Base-by-base conservation (phyloP, 2,888 invertebrate genomes). In the Hydraecia micacea region DNA sequence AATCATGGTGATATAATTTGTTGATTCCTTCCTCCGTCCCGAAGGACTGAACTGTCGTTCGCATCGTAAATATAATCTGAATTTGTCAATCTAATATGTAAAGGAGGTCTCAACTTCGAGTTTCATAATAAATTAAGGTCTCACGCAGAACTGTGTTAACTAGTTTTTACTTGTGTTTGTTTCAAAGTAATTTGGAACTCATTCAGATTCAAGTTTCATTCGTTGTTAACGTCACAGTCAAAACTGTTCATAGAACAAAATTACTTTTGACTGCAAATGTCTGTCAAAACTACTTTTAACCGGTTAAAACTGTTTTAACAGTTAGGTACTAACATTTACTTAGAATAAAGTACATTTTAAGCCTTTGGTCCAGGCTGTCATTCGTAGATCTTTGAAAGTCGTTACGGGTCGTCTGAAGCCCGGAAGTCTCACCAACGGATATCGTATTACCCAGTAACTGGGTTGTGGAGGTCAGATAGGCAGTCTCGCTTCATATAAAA, bases 71-170 rank as follows among this genome's bases (percentile, higher is more conserved):
- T 84, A 87, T 78, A 83, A 80, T 84, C 74, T 86, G 85, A 85
- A 88, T 84, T 81, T 81, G 81, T 82, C 87, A 90, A 90, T 91
- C 89, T 87, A 88, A 82, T 87, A 90, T 89, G 89, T 80, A 88
- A 88, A 91, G 77, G 65, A 83, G 77, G 78, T 78, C 69, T 42
- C 79, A 80, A 82, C 83, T 81, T 90, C 65, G 42, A 25, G n/a
- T 71, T 80, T 79, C 46, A 46, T 52, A 52, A 39, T 42, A 49
- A 55, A 28, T 39, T 18, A 11, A 32, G 11, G 42, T 39, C 25
- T 74, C 67, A 21, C 66, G 46, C 52, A 58, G 39, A 62, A 63
- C 55, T 70, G 52, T 66, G 63, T n/a, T 42, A 76, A 65, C 52
- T 67, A 71, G 70, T 67, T 84, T 71, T 67, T 36, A 63, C 13